Percentiles rank a stretch among this genome's conserved stretches.
Conservation (phyloP, 2,113 vertebrate genomes). For the Hoplias malabaricus region DNA sequence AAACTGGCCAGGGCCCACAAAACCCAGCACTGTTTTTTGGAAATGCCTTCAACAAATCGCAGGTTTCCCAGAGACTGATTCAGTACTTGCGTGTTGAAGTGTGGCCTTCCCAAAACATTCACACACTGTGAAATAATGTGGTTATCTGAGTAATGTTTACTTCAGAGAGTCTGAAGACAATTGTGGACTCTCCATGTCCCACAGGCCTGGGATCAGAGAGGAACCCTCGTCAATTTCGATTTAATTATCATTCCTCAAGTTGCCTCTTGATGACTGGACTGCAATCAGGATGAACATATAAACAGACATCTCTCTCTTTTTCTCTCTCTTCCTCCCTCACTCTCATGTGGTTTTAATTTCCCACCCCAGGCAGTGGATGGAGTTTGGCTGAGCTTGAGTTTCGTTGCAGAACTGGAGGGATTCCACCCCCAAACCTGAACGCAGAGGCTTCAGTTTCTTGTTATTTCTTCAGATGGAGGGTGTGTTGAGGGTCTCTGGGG, state of each 20-base stretch:
- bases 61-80: neutral
- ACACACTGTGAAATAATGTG: conserved; percentile 4
- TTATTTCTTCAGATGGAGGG: conserved; percentile 35
- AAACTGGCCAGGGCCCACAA: neutral
- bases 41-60: neutral
- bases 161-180: conserved; percentile 15
- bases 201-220: conserved; percentile 37
- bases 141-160: conserved; percentile 22
- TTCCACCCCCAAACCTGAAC: conserved; percentile 35
- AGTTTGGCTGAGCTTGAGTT: conserved; percentile 57
- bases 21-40: neutral
- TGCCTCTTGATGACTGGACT: conserved; percentile 72
- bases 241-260: conserved; percentile 79
- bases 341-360: conserved; percentile 75
- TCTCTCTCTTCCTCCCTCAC: conserved; percentile 18
- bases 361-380: conserved; percentile 59
- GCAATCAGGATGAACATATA: conserved; percentile 67
- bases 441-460: conserved; percentile 39
- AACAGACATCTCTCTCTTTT: conserved; percentile 54
- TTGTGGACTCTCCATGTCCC: neutral
- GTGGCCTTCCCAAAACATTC: neutral
- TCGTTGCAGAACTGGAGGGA: conserved; percentile 36
- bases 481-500: conserved; percentile 6
- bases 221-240: conserved; percentile 72
- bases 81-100: neutral